phyloP scores from a whole-genome alignment of 2,888 invertebrate species.

The Perizoma affinitatum region DNA sequence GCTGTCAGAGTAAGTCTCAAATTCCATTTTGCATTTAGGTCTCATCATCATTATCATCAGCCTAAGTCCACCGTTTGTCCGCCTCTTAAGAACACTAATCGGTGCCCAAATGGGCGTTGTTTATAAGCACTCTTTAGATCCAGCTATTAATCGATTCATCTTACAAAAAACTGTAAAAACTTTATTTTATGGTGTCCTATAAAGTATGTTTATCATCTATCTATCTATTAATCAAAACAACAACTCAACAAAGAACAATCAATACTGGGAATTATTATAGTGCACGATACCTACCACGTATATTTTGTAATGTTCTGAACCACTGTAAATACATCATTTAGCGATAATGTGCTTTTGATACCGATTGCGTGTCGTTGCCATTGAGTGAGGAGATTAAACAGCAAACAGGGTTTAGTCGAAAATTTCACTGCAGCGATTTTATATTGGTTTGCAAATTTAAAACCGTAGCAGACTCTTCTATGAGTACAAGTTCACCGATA shows the following conservation, averaged over 20 bases:
- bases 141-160: no score
- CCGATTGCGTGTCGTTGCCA: conserved; percentile 70
- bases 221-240: no score
- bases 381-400: conserved; percentile 69
- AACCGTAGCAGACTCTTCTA: conserved; percentile 3
- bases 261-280: neutral
- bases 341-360: conserved; percentile 67
- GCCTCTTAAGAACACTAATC: no score
- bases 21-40: neutral
- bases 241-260: no score
- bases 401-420: conserved; percentile 74
- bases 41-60: no score
- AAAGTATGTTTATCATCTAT: no score
- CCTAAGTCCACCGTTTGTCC: no score
- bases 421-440: conserved; percentile 62
- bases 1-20: conserved; percentile 60
- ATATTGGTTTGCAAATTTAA: conserved; percentile 42
- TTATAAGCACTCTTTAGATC: no score
- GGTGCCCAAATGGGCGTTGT: no score
- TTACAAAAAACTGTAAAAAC: no score
- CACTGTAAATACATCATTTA: conserved; percentile 48
- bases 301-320: neutral
- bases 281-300: neutral
- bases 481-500: neutral
- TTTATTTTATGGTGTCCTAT: no score